phyloP scores from a whole-genome alignment of 2,797 vertebrate genomes.

The Coracias cyanogaster region DNA sequence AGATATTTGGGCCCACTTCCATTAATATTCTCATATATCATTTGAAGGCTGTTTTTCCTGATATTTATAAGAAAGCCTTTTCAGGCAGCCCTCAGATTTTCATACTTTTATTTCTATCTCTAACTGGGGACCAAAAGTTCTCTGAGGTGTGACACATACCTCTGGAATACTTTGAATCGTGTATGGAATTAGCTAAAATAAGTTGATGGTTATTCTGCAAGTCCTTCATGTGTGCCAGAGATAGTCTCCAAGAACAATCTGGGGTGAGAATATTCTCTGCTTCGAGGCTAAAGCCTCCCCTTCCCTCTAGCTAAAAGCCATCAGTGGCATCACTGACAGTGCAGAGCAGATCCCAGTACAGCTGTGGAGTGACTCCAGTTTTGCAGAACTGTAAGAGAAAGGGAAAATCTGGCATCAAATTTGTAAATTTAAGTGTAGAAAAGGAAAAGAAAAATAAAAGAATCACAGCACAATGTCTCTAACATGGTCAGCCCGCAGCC shows the following conservation, averaged over 20 bases:
- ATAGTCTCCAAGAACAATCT: conserved; percentile 55
- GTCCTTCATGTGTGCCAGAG: conserved; percentile 54
- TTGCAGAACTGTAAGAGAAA: neutral
- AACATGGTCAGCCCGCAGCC: neutral
- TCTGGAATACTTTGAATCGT: conserved; percentile 13
- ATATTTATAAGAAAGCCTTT: neutral
- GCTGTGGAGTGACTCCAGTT: neutral
- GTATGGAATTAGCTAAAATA: conserved; percentile 38
- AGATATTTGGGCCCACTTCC: conserved; percentile 47
- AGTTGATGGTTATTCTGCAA: conserved; percentile 23
- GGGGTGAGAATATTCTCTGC: conserved; percentile 45
- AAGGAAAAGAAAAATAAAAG: neutral
- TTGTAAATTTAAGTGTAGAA: neutral
- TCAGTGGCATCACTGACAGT: neutral
- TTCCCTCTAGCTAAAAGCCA: conserved; percentile 61
- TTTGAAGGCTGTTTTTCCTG: neutral
- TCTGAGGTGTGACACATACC: neutral
- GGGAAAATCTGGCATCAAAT: neutral
- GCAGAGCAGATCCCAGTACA: neutral
- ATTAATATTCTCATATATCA: neutral
- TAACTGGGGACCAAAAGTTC: neutral
- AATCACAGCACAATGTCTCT: neutral
- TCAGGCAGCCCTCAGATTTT: neutral
- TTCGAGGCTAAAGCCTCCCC: conserved; percentile 37
- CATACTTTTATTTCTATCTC: neutral